Conservation (phyloP, 92 coral and sea anemone genomes). For the Epizoanthus scotinus region DNA sequence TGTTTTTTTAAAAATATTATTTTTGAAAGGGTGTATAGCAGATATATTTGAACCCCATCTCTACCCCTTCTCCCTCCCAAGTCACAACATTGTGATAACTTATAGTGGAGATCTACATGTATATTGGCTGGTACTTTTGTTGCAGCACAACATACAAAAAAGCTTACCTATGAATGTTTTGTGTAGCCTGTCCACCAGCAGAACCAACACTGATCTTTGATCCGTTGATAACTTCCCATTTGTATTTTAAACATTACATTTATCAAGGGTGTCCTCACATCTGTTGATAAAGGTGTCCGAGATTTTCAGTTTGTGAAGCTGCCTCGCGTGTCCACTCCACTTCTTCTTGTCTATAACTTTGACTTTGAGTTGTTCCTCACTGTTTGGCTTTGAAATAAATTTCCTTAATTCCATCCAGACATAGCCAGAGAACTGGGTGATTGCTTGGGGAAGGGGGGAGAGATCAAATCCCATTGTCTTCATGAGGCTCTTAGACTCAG, state of each 20-base stretch:
- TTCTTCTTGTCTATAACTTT: constrained; percentile 8
- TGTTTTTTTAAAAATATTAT: constrained; percentile 4
- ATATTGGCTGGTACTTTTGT: too few species aligned
- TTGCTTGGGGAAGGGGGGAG: background rate
- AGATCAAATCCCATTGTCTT: background rate
- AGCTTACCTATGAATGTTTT: constrained; percentile 32
- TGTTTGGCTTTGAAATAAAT: constrained; percentile 5
- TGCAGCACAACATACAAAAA: too few species aligned
- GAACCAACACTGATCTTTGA: constrained; percentile 34
- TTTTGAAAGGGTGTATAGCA: too few species aligned
- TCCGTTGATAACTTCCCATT: background rate
- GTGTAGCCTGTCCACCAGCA: constrained; percentile 37
- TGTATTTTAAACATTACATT: background rate
- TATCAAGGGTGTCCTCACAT: constrained; percentile 36
- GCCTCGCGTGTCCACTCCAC: constrained; percentile 45
- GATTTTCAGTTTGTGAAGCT: constrained; percentile 40
- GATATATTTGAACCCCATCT: too few species aligned
- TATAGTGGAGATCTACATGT: too few species aligned
- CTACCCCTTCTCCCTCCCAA: too few species aligned
- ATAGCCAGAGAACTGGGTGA: background rate
- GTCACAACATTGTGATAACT: too few species aligned
- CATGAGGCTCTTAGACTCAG: background rate
- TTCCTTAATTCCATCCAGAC: constrained; percentile 11
- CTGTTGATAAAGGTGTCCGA: constrained; percentile 25
- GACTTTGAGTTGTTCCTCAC: background rate